Percentiles rank a stretch among this genome's conserved stretches.
Evolutionary conservation across 1,140 invertebrate genomes (phyloP).

Genomic region (Drosophila nasuta): DNA sequence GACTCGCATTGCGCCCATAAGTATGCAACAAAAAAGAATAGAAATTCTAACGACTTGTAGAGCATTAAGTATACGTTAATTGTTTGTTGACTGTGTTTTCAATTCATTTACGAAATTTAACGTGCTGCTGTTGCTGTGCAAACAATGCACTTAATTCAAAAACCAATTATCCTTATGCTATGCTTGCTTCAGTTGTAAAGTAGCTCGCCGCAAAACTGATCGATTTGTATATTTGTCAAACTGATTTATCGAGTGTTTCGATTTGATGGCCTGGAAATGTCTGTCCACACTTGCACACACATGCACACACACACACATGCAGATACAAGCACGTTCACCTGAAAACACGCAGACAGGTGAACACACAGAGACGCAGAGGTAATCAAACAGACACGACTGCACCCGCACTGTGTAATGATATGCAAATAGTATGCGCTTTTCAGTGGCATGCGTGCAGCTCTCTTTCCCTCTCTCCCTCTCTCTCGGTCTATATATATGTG

Average conservation of each 20-base stretch:
- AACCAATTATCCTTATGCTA: constrained; percentile 1
- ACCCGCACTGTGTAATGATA: constrained; percentile 68
- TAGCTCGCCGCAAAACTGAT: constrained; percentile 54
- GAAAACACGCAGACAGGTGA: constrained; percentile 31
- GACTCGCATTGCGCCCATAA: not conserved
- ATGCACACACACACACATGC: constrained; percentile 18
- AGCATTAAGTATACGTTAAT: not conserved
- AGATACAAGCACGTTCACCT: not conserved
- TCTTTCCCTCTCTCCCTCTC: not conserved
- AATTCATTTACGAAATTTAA: not conserved
- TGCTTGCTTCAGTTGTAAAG: not conserved
- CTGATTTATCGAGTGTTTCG: constrained; percentile 77
- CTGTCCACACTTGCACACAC: constrained; percentile 39
- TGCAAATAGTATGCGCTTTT: constrained; percentile 79
- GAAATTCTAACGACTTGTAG: not conserved
- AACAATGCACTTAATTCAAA: not conserved
- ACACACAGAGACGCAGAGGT: constrained; percentile 15
- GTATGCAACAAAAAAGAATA: constrained; percentile 2
- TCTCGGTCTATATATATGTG: not conserved
- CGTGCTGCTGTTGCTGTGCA: not conserved
- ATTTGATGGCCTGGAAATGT: constrained; percentile 74
- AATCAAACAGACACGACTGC: constrained; percentile 37
- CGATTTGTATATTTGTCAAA: constrained; percentile 78
- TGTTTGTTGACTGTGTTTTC: not conserved
- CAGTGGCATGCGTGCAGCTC: constrained; percentile 43